Evolutionary conservation across 2,797 vertebrate genomes (phyloP).

Genomic region (Mycteria americana): DNA sequence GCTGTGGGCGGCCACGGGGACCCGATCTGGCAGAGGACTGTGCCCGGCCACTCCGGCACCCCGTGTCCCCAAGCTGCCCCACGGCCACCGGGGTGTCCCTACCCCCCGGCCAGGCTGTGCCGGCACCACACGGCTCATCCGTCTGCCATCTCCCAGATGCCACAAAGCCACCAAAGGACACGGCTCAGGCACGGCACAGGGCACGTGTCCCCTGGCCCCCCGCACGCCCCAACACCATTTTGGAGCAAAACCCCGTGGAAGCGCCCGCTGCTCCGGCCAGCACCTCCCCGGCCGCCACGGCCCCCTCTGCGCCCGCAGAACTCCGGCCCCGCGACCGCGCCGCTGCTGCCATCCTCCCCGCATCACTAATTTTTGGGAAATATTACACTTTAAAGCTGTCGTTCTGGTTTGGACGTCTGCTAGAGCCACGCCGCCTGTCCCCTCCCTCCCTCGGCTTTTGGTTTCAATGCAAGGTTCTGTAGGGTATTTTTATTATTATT

Average conservation of each 20-base stretch:
- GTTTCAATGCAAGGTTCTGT: conserved; percentile 16
- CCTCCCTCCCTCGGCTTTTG: conserved; percentile 16
- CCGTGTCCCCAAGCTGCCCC: not conserved
- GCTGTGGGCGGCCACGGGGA: not conserved
- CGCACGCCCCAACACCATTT: accelerated
- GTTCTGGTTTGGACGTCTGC: not conserved
- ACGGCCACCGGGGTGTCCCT: not conserved
- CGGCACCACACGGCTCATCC: not conserved
- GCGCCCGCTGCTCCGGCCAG: accelerated
- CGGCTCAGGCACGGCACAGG: accelerated
- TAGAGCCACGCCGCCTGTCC: not conserved
- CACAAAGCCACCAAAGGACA: not conserved
- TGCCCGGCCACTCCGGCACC: not conserved
- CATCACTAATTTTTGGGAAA: not conserved
- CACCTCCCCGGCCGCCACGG: not conserved
- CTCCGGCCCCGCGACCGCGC: not conserved
- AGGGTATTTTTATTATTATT: not conserved
- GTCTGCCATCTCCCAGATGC: not conserved
- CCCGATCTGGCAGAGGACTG: not conserved
- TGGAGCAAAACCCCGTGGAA: not conserved
- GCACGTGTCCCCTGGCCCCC: accelerated
- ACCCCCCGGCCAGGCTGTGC: not conserved
- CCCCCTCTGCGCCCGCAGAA: accelerated
- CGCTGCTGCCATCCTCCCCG: not conserved
- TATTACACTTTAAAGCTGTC: conserved; percentile 8